Evolutionary conservation across 2,113 vertebrate genomes (phyloP).

Genomic region (Clinocottus analis): DNA sequence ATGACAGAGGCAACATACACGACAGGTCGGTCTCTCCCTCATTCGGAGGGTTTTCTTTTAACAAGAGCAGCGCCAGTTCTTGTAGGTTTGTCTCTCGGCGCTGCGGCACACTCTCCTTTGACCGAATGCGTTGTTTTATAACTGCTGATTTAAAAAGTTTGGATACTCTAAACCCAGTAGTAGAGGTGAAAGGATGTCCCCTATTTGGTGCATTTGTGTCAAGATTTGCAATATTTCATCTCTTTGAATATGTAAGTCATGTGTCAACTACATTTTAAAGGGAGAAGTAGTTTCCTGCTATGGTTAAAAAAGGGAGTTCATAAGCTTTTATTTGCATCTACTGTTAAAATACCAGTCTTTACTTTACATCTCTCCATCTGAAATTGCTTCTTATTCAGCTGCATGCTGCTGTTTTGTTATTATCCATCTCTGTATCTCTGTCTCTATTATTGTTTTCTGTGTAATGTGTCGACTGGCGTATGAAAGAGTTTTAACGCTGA

Average conservation of each 20-base stretch:
- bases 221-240: background rate
- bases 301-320: background rate
- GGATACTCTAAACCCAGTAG: too few relatives aligned
- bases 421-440: background rate
- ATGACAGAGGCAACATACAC: constrained; percentile 91
- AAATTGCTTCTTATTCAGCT: background rate
- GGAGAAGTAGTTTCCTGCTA: too few relatives aligned
- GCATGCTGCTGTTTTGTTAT: background rate
- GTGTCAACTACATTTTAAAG: too few relatives aligned
- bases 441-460: too few relatives aligned
- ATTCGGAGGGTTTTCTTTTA: background rate
- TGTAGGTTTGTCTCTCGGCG: background rate
- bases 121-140: background rate
- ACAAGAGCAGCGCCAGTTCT: background rate
- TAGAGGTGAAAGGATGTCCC: too few relatives aligned
- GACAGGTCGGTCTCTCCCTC: constrained; percentile 84
- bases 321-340: background rate
- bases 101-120: background rate
- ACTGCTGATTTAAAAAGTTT: too few relatives aligned
- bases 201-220: background rate
- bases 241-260: background rate
- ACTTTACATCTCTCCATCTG: too few relatives aligned
- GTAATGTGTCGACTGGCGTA: background rate
- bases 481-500: background rate
- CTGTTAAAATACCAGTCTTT: too few relatives aligned